Conservation (phyloP, 2,888 invertebrate genomes). For the Drosophila rellima region DNA sequence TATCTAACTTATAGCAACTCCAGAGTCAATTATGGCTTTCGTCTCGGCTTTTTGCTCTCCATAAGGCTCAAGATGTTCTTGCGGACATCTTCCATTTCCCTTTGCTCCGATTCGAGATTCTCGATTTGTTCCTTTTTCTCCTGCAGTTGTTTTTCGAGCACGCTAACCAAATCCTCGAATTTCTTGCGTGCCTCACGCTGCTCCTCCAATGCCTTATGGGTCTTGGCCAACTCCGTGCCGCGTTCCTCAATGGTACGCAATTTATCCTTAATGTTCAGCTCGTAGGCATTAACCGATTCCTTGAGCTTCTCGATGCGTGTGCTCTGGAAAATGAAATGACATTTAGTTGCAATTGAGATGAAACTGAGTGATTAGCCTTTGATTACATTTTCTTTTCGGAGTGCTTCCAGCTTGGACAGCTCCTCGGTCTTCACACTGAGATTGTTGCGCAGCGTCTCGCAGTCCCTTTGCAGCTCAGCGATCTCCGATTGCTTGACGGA, state of each 20-base stretch:
- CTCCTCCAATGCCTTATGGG: slow-evolving; percentile 82
- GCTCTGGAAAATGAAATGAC: slow-evolving; percentile 37
- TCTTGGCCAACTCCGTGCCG: slow-evolving; percentile 81
- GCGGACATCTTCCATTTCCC: slow-evolving; percentile 85
- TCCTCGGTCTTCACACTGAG: slow-evolving; percentile 76
- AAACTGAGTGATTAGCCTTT: too few relatives aligned
- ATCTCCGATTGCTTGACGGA: slow-evolving; percentile 82
- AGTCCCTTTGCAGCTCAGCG: slow-evolving; percentile 76
- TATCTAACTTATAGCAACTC: slow-evolving; percentile 3
- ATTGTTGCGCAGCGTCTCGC: slow-evolving; percentile 72
- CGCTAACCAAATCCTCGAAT: slow-evolving; percentile 83
- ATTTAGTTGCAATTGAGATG: background rate
- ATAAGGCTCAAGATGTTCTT: slow-evolving; percentile 85
- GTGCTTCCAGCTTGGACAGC: slow-evolving; percentile 70
- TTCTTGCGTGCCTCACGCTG: slow-evolving; percentile 83
- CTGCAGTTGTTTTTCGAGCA: slow-evolving; percentile 83
- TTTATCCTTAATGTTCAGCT: slow-evolving; percentile 83
- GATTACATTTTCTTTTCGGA: slow-evolving; percentile 81
- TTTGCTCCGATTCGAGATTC: slow-evolving; percentile 82
- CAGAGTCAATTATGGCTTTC: slow-evolving; percentile 60
- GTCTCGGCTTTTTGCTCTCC: slow-evolving; percentile 85
- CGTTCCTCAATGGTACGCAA: slow-evolving; percentile 81
- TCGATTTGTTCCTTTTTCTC: slow-evolving; percentile 84
- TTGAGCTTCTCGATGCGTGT: slow-evolving; percentile 84
- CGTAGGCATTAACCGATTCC: slow-evolving; percentile 82